Conservation (phyloP, 2,797 vertebrate genomes). For the Oreochromis grahami region DNA sequence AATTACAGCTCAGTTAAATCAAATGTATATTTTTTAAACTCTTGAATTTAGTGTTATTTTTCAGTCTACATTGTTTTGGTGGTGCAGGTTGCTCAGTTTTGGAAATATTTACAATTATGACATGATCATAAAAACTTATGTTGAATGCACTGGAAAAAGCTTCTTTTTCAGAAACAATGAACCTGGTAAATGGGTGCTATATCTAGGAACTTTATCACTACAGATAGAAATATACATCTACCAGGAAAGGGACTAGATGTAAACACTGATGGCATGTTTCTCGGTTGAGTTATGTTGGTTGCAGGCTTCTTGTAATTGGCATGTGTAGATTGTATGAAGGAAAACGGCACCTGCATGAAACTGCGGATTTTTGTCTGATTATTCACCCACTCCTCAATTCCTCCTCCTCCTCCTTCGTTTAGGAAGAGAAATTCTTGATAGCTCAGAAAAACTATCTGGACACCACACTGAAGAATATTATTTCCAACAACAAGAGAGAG, state of each 20-base stretch:
- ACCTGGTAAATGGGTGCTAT: not conserved
- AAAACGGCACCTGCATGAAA: not conserved
- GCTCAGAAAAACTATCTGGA: conserved; percentile 85
- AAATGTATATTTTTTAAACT: not conserved
- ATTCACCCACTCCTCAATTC: not conserved
- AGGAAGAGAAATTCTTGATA: conserved; percentile 85
- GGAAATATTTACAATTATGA: not conserved
- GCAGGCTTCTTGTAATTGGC: not conserved
- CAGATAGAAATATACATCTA: not conserved
- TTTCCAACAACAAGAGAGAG: conserved; percentile 83
- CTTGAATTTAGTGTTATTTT: not conserved
- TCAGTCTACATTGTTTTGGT: not conserved
- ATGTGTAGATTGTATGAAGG: not conserved
- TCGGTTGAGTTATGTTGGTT: not conserved
- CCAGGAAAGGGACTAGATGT: not conserved
- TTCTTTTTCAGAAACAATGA: not conserved
- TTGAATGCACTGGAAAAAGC: not conserved
- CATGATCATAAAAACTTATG: not conserved
- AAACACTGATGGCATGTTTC: not conserved
- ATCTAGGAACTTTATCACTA: not conserved
- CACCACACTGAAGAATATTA: conserved; percentile 82
- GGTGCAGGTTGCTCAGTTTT: not conserved
- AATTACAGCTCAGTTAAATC: not conserved
- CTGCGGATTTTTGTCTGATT: not conserved
- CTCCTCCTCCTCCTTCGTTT: not conserved